phyloP scores from a whole-genome alignment of 2,888 invertebrate species.

The Athripsodes cinereus region DNA sequence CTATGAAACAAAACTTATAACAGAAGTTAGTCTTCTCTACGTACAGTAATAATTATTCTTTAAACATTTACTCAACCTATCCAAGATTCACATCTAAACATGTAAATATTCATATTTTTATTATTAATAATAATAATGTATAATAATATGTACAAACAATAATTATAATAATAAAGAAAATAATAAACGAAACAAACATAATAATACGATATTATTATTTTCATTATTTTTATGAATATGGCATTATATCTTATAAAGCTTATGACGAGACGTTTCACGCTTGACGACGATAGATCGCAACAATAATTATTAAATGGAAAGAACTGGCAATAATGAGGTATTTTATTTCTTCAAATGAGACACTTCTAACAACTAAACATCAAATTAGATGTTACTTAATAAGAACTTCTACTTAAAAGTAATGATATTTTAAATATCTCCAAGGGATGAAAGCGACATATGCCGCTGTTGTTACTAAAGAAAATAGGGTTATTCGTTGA shows the following conservation, averaged over 20 bases:
- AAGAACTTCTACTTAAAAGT: background rate
- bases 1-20: too few species aligned
- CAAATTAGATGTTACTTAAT: background rate
- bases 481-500: too few species aligned
- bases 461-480: too few species aligned
- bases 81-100: background rate
- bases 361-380: background rate
- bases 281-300: background rate
- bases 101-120: background rate
- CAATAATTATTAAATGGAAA: background rate
- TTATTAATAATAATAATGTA: background rate
- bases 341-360: background rate
- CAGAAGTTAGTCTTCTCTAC: background rate
- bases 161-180: background rate
- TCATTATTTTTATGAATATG: background rate
- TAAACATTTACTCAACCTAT: background rate
- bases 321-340: background rate
- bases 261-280: background rate
- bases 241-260: constrained; percentile 1
- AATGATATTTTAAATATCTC: background rate
- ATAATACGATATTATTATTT: background rate
- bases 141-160: background rate
- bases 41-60: background rate
- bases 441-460: background rate
- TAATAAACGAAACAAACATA: background rate